A percentile compares a stretch with the other conserved stretches of the same genome.
phyloP scores from a whole-genome alignment of 2,113 vertebrate species.

The Tinamus guttatus region DNA sequence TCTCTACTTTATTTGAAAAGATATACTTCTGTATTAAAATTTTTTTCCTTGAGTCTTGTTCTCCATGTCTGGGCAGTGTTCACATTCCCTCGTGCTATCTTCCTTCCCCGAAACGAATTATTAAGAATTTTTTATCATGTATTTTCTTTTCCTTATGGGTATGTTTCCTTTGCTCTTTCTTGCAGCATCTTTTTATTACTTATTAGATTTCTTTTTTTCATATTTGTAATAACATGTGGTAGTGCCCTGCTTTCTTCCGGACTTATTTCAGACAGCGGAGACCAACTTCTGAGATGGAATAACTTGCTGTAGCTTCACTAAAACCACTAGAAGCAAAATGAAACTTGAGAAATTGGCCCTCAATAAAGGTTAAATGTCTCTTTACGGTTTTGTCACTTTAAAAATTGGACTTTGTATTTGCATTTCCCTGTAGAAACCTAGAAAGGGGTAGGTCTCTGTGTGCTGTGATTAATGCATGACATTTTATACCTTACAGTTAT shows the following conservation, averaged over 20 bases:
- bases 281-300: not conserved
- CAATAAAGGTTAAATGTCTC: not conserved
- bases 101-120: not conserved
- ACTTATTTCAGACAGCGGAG: not conserved
- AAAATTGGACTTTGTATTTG: no score
- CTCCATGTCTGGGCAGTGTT: not conserved
- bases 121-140: not conserved
- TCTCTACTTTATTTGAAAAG: not conserved
- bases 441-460: not conserved
- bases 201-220: not conserved
- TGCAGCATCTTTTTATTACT: not conserved
- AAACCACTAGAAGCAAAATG: not conserved
- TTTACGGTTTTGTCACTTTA: not conserved
- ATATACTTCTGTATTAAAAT: not conserved
- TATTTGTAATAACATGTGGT: not conserved
- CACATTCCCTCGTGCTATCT: not conserved
- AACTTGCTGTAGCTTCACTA: not conserved
- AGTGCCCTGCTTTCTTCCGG: conserved; percentile 7
- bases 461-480: conserved; percentile 35
- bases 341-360: not conserved
- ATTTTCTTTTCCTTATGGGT: not conserved
- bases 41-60: not conserved
- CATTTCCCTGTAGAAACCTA: not conserved
- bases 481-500: conserved; percentile 48
- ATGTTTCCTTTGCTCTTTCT: conserved; percentile 10